These are phyloP conservation scores for Lagorchestes hirsutus DNA, from an alignment of 2,797 vertebrate genomes.

Conservation along the genomic window DNA sequence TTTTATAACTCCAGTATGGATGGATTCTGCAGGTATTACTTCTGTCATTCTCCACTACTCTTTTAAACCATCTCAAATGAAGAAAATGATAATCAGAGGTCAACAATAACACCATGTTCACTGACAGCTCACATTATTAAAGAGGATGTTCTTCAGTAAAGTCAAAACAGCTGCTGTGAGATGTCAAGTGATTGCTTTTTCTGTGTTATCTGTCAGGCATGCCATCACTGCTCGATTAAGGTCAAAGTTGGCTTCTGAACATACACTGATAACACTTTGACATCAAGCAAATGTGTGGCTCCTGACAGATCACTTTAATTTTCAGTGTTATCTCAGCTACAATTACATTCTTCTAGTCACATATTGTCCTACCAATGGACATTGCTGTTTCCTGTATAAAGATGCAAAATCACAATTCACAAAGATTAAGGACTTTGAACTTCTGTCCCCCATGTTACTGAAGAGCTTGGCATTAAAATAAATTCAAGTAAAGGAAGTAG, in stretches of 20 bases:
- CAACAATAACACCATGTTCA: slow-evolving; percentile 49
- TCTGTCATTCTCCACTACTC: slow-evolving; percentile 39
- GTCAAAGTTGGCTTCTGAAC: slow-evolving; percentile 72
- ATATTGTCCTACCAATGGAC: slow-evolving; percentile 48
- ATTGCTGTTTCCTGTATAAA: slow-evolving; percentile 39
- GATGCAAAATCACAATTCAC: slow-evolving; percentile 64
- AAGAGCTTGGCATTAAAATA: background rate
- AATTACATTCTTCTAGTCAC: slow-evolving; percentile 58
- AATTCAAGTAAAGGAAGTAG: slow-evolving; percentile 59
- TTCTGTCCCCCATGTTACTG: slow-evolving; percentile 6
- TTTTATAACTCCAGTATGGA: slow-evolving; percentile 44
- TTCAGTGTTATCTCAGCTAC: slow-evolving; percentile 52
- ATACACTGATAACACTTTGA: slow-evolving; percentile 38
- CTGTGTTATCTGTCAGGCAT: slow-evolving; percentile 60
- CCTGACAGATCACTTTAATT: slow-evolving; percentile 29
- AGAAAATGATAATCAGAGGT: slow-evolving; percentile 47
- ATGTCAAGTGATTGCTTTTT: slow-evolving; percentile 65
- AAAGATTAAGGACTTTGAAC: slow-evolving; percentile 67
- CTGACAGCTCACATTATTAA: slow-evolving; percentile 80
- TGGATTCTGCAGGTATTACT: slow-evolving; percentile 42
- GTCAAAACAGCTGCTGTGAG: slow-evolving; percentile 69
- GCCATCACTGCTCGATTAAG: slow-evolving; percentile 53
- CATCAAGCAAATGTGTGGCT: slow-evolving; percentile 40
- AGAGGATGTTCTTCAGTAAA: slow-evolving; percentile 69
- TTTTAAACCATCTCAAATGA: slow-evolving; percentile 54